Evolutionary conservation across 2,888 invertebrate genomes (phyloP).

Genomic region (Cephus pygmeus): DNA sequence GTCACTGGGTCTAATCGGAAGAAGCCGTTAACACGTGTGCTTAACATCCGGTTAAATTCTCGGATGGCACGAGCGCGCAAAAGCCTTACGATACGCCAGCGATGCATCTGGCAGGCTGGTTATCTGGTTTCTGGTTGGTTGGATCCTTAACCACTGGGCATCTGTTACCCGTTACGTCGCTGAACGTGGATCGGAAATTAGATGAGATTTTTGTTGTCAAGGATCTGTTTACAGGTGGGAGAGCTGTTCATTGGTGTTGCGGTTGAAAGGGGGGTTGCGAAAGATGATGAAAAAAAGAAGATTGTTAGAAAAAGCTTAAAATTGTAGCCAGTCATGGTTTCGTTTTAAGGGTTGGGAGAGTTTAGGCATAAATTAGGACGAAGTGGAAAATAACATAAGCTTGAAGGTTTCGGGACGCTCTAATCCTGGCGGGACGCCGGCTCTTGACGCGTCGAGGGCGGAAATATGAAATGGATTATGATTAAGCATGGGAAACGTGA

Average conservation of each 20-base stretch:
- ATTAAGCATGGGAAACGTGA: slow-evolving; percentile 32
- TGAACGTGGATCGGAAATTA: slow-evolving; percentile 25
- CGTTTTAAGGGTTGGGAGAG: neutral
- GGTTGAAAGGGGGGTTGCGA: neutral
- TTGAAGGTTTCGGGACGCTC: neutral
- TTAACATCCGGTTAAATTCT: neutral
- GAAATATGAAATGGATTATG: slow-evolving; percentile 22
- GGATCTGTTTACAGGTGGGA: neutral
- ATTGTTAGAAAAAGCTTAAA: neutral
- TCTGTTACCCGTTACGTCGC: slow-evolving; percentile 49
- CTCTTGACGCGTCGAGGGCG: slow-evolving; percentile 11
- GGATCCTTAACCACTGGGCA: slow-evolving; percentile 28
- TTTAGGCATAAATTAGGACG: neutral
- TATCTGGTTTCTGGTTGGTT: slow-evolving; percentile 41
- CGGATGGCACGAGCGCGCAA: neutral
- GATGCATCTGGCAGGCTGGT: slow-evolving; percentile 13
- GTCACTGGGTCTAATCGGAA: neutral
- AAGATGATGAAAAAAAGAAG: neutral
- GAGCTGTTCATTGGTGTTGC: neutral
- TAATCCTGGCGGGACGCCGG: slow-evolving; percentile 11
- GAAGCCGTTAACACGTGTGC: neutral
- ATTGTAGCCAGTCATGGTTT: too few species aligned
- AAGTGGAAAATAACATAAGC: neutral
- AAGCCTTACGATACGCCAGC: neutral
- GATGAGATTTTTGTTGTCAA: neutral